These are phyloP conservation scores for Propithecus perrieri DNA, from an alignment of 2,797 vertebrate species.

Conservation along the genomic window DNA sequence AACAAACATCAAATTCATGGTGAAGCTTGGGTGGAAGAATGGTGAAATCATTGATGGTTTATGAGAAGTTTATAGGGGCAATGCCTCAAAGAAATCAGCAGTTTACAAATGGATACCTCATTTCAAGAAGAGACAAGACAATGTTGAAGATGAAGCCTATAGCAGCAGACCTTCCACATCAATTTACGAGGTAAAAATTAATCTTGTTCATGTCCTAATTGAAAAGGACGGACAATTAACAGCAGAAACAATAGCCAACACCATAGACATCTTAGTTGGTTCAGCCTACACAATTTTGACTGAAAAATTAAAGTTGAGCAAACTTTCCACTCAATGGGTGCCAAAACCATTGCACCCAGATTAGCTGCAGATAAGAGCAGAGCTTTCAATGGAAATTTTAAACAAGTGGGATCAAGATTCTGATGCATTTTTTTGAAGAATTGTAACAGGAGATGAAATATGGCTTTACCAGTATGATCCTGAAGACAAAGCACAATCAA, in stretches of 20 bases:
- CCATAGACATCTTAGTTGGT: too few relatives aligned
- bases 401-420: not conserved
- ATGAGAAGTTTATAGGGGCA: not conserved
- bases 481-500: not conserved
- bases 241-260: not conserved
- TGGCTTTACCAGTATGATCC: not conserved
- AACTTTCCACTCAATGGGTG: not conserved
- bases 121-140: not conserved
- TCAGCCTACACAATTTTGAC: not conserved
- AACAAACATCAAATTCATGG: not conserved
- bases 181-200: too few relatives aligned
- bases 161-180: too few relatives aligned
- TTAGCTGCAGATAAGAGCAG: not conserved
- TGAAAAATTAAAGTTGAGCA: not conserved
- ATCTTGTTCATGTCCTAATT: too few relatives aligned
- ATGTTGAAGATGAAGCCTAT: not conserved
- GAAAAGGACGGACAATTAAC: not conserved
- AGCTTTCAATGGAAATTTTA: not conserved
- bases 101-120: not conserved
- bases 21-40: not conserved
- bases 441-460: too few relatives aligned
- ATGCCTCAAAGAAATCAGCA: not conserved
- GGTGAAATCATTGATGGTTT: not conserved
- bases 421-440: not conserved
- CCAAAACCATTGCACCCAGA: not conserved